Evolutionary conservation across 2,113 vertebrate species (phyloP).

Genomic region (Lanius collurio): DNA sequence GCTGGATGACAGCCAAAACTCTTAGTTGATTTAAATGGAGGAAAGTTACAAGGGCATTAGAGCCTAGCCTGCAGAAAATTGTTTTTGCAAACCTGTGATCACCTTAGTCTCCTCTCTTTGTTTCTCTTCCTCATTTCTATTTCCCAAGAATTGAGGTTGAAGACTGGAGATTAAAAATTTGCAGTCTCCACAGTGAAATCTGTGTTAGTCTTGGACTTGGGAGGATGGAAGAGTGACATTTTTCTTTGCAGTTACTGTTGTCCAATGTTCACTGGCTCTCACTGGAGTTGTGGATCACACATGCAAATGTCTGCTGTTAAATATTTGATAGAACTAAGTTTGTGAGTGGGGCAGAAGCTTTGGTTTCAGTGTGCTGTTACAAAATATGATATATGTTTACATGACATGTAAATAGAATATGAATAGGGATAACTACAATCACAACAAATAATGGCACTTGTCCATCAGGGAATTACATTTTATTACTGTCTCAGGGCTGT

Average conservation of each 20-base stretch:
- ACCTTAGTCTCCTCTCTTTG: background rate
- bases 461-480: slow-evolving; percentile 10
- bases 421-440: slow-evolving; percentile 17
- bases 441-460: slow-evolving; percentile 9
- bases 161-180: background rate
- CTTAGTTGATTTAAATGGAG: background rate
- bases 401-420: slow-evolving; percentile 27
- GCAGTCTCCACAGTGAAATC: rapidly evolving
- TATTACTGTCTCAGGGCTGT: background rate
- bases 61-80: background rate
- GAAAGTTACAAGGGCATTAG: background rate
- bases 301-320: background rate
- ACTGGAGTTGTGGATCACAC: background rate
- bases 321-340: background rate
- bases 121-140: background rate
- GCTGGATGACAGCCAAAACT: background rate
- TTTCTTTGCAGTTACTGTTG: background rate
- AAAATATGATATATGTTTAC: background rate
- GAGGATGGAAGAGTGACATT: background rate
- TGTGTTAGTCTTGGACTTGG: background rate
- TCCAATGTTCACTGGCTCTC: background rate
- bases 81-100: background rate
- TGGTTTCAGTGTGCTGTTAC: background rate
- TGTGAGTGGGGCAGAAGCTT: background rate
- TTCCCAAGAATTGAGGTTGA: background rate